Conservation (phyloP, 2,888 invertebrate species). For the Sympetrum striolatum region DNA sequence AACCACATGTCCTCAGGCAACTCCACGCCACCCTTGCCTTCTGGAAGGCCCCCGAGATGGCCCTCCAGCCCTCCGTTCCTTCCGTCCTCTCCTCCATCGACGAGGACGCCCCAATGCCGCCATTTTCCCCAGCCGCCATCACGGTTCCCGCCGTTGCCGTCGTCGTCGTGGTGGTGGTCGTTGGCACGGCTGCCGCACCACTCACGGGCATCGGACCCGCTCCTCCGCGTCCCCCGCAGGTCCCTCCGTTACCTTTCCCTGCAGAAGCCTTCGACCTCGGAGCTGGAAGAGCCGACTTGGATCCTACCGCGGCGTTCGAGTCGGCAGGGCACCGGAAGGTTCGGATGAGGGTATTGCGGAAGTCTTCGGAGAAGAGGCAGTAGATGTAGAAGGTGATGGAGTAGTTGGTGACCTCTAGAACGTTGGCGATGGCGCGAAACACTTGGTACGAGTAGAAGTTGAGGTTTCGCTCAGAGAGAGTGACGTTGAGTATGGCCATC, state of each 20-base stretch:
- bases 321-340: constrained; percentile 68
- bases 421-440: constrained; percentile 74
- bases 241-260: not conserved
- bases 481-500: constrained; percentile 74
- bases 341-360: constrained; percentile 71
- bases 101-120: not conserved
- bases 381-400: constrained; percentile 81
- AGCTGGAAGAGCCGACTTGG: not conserved
- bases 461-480: constrained; percentile 69
- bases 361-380: constrained; percentile 79
- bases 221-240: not conserved
- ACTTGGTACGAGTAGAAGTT: constrained; percentile 71
- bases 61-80: not conserved
- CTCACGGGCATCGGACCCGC: not conserved
- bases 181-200: not conserved
- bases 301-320: not conserved
- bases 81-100: not conserved
- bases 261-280: constrained; percentile 1
- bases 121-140: not conserved
- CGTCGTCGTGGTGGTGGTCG: constrained; percentile 4
- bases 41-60: not conserved
- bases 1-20: constrained; percentile 24
- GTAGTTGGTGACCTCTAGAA: constrained; percentile 77
- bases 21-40: not conserved
- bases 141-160: not conserved